These are phyloP conservation scores for Silurus lanzhouensis DNA, from an alignment of 2,797 vertebrate species.

Conservation along the genomic window DNA sequence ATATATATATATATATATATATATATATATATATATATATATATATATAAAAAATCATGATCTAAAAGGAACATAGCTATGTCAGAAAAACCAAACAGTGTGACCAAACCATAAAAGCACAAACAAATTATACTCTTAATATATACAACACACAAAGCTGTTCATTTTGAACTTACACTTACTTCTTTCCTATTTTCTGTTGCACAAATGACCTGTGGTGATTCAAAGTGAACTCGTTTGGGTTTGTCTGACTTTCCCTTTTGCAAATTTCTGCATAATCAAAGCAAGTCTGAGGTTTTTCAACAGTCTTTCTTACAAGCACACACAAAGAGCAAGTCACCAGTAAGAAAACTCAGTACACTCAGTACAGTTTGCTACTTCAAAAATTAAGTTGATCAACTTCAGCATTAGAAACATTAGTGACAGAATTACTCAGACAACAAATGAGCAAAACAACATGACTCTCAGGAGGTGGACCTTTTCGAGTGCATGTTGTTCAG, in stretches of 20 bases:
- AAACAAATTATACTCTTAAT: constrained; percentile 59
- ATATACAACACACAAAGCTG: constrained; percentile 61
- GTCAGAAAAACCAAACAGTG: constrained; percentile 49
- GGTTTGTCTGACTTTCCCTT: constrained; percentile 1
- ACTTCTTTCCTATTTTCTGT: constrained; percentile 53
- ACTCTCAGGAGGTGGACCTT: not conserved
- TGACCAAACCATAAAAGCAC: constrained; percentile 57
- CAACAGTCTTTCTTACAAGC: constrained; percentile 15
- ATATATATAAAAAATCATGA: constrained; percentile 54
- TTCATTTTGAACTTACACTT: constrained; percentile 64
- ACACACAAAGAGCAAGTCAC: not conserved
- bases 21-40: constrained; percentile 48
- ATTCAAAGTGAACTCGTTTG: constrained; percentile 17
- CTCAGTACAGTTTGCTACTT: constrained; percentile 23
- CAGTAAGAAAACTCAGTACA: constrained; percentile 19
- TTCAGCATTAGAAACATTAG: not conserved
- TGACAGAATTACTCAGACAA: not conserved
- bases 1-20: constrained; percentile 44
- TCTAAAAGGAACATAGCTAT: constrained; percentile 56
- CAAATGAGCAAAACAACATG: not conserved
- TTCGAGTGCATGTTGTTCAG: constrained; percentile 3
- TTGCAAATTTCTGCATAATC: constrained; percentile 37
- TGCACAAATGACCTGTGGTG: constrained; percentile 28
- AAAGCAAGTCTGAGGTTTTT: constrained; percentile 28
- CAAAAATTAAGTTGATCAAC: not conserved